A percentile compares a stretch with the other conserved stretches of the same genome.
These are phyloP conservation scores for Athene cunicularia DNA, from an alignment of 2,113 vertebrate genomes.

Conservation along the genomic window DNA sequence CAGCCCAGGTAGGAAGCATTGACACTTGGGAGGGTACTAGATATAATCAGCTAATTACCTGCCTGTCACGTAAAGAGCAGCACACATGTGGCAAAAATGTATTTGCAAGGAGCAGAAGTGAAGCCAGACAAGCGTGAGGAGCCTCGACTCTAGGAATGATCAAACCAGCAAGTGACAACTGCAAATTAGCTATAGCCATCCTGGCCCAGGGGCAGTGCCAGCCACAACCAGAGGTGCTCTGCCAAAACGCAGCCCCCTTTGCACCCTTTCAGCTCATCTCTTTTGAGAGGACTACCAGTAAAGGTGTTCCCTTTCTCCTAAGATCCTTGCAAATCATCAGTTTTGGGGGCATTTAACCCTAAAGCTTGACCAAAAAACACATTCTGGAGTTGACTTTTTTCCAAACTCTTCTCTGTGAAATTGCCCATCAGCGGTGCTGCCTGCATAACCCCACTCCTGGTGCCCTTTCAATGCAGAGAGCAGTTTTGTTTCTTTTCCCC, in stretches of 20 bases:
- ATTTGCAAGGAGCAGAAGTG: not conserved
- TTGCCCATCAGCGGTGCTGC: not conserved
- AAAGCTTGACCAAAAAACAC: not conserved
- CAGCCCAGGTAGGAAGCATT: not conserved
- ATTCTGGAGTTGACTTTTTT: not conserved
- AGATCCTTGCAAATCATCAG: not conserved
- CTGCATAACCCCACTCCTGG: accelerated
- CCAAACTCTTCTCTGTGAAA: not conserved
- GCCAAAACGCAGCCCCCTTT: not conserved
- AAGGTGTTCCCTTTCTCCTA: not conserved
- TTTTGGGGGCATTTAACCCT: not conserved
- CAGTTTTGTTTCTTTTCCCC: not conserved
- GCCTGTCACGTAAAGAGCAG: not conserved
- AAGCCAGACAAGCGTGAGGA: not conserved
- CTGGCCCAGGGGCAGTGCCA: not conserved
- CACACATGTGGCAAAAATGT: not conserved
- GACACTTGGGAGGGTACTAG: not conserved
- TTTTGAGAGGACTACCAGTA: not conserved
- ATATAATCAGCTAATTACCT: not conserved
- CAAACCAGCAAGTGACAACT: not conserved
- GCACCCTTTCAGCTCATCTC: not conserved
- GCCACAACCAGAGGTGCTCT: not conserved
- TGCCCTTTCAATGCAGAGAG: not conserved
- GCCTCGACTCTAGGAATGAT: not conserved
- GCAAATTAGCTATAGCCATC: not conserved